Evolutionary conservation across 2,888 invertebrate genomes (phyloP).

Genomic region (Charanyca ferruginea): DNA sequence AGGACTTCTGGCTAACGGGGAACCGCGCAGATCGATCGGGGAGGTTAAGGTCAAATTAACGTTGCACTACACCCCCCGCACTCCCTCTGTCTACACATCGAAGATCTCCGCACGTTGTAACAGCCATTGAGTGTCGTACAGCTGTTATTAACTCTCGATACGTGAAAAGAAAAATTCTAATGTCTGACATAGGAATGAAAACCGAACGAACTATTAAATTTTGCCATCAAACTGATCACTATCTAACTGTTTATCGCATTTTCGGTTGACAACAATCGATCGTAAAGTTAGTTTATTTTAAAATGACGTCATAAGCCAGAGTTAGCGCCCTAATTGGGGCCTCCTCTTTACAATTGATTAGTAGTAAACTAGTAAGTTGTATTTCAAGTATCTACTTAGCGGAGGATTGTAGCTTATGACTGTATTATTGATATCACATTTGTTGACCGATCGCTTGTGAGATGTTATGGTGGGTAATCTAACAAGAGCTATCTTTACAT

Average conservation of each 20-base stretch:
- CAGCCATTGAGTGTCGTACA: too few species aligned
- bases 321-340: constrained; percentile 8
- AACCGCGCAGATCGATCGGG: constrained; percentile 45
- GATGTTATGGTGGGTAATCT: background rate
- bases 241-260: constrained; percentile 1
- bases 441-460: background rate
- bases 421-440: constrained; percentile 12
- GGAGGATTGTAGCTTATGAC: constrained; percentile 6
- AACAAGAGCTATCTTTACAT: too few species aligned
- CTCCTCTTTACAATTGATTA: background rate
- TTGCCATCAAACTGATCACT: background rate
- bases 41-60: constrained; percentile 40
- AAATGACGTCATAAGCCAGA: background rate
- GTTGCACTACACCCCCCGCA: constrained; percentile 24
- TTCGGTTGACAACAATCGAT: background rate
- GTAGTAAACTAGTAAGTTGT: background rate
- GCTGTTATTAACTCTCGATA: too few species aligned
- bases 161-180: background rate
- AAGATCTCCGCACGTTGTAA: background rate
- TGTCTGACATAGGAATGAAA: background rate
- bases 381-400: constrained; percentile 2
- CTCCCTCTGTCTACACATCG: background rate
- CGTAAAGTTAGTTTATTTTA: too few species aligned
- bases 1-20: constrained; percentile 3
- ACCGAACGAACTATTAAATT: too few species aligned